A percentile compares a stretch with the other conserved stretches of the same genome.
phyloP scores from a whole-genome alignment of 1,140 invertebrate genomes.

The Euura saliciscinereae region DNA sequence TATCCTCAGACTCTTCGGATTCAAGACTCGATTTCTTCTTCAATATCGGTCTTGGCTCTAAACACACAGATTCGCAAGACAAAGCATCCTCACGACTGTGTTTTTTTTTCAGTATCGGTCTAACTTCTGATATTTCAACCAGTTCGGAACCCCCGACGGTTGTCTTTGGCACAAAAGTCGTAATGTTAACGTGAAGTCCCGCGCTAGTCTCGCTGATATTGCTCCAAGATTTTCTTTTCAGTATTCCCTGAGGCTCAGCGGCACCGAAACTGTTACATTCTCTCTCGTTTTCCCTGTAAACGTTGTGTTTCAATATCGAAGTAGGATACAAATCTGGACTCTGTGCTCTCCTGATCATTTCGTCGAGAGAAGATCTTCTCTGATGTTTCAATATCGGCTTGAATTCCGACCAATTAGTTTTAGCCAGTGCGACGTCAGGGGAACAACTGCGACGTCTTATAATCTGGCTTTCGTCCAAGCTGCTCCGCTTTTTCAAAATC shows the following conservation, averaged over 20 bases:
- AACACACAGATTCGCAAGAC: conserved; percentile 44
- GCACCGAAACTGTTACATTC: conserved; percentile 63
- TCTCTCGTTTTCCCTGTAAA: conserved; percentile 66
- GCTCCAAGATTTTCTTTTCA: conserved; percentile 71
- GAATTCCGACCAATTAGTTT: conserved; percentile 63
- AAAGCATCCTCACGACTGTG: conserved; percentile 62
- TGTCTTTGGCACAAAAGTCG: conserved; percentile 71
- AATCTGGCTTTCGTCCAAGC: conserved; percentile 78
- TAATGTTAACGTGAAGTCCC: conserved; percentile 71
- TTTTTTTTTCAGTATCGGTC: conserved; percentile 83
- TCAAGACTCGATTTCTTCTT: conserved; percentile 85
- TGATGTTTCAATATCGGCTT: conserved; percentile 73
- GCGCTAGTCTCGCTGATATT: conserved; percentile 61
- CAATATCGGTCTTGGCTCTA: conserved; percentile 69
- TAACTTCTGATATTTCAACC: conserved; percentile 66
- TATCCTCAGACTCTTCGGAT: conserved; percentile 76
- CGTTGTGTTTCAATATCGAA: conserved; percentile 72
- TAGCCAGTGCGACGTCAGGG: conserved; percentile 68
- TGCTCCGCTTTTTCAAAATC: conserved; percentile 81
- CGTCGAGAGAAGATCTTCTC: conserved; percentile 72
- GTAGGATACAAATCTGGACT: conserved; percentile 63
- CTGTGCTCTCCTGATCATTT: conserved; percentile 64
- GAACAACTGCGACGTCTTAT: conserved; percentile 70
- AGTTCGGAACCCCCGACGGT: conserved; percentile 59
- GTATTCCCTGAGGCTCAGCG: conserved; percentile 74